Conservation (phyloP, 35 echinoderm and acorn worm species). For the Nesometra sesokonis region DNA sequence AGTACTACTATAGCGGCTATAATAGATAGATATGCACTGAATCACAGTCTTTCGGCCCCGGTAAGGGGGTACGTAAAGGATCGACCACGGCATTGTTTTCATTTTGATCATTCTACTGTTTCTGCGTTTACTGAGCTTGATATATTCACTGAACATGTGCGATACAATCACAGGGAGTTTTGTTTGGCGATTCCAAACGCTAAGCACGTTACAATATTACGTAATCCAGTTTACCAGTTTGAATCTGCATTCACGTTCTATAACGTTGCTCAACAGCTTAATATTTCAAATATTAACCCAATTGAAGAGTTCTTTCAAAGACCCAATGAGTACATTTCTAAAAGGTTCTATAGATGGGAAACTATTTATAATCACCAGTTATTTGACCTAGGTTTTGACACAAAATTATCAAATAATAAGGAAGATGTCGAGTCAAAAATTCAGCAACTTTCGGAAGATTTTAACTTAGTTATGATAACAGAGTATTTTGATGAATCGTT, state of each 20-base stretch:
- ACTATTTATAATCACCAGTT: not conserved
- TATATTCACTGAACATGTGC: not conserved
- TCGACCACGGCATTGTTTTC: not conserved
- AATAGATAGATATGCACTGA: not conserved
- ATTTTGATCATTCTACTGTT: not conserved
- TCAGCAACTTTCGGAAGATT: not conserved
- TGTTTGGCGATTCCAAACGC: not conserved
- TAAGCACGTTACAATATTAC: not conserved
- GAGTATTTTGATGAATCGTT: conserved; percentile 64
- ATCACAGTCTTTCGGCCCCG: not conserved
- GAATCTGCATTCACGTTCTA: not conserved
- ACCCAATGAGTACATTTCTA: not conserved
- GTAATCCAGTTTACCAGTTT: not conserved
- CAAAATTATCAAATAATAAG: not conserved
- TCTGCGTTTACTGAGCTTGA: not conserved
- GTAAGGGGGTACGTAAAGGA: not conserved
- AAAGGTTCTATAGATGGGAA: not conserved
- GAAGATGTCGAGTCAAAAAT: not conserved
- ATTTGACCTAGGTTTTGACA: not conserved
- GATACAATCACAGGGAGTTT: not conserved
- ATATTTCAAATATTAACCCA: not conserved
- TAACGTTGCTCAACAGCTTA: not conserved
- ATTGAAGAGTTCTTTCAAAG: not conserved
- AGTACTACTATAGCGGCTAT: not conserved
- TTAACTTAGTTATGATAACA: conserved; percentile 37